Percentiles rank a stretch among this genome's conserved stretches.
Conservation (phyloP, 2,797 vertebrate genomes). For the Zenarchopterus dispar region DNA sequence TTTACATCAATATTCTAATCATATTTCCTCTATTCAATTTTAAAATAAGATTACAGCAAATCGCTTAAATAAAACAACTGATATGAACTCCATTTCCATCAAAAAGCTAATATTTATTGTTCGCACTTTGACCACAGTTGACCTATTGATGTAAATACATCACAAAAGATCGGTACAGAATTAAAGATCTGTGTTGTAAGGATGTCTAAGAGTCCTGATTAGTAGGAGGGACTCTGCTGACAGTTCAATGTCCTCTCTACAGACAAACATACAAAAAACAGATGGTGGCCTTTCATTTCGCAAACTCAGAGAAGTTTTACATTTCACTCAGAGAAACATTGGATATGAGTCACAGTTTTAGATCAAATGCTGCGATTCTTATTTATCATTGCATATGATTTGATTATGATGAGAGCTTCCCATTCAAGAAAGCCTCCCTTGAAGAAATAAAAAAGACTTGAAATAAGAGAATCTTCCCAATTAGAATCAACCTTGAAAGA, state of each 20-base stretch:
- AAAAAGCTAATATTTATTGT: conserved; percentile 32
- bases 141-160: conserved; percentile 36
- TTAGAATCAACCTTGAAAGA: conserved; percentile 75
- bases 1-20: conserved; percentile 4
- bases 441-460: conserved; percentile 74
- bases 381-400: conserved; percentile 75
- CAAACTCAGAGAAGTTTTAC: conserved; percentile 73
- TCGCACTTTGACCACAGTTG: conserved; percentile 23
- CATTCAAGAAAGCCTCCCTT: conserved; percentile 68
- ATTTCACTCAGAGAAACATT: conserved; percentile 75
- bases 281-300: conserved; percentile 80
- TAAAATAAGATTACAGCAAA: neutral
- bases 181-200: conserved; percentile 57
- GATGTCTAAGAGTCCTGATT: conserved; percentile 59
- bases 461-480: conserved; percentile 77
- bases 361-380: conserved; percentile 75
- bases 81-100: neutral
- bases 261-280: conserved; percentile 74
- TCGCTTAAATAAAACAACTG: conserved; percentile 22
- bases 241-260: conserved; percentile 70
- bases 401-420: conserved; percentile 70
- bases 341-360: conserved; percentile 74
- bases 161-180: conserved; percentile 48
- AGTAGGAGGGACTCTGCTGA: conserved; percentile 70
- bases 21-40: conserved; percentile 1